Evolutionary conservation across 2,113 vertebrate species (phyloP), one percentile per base, ranked within the genome.

Genomic region (Siphamia tubifer): DNA sequence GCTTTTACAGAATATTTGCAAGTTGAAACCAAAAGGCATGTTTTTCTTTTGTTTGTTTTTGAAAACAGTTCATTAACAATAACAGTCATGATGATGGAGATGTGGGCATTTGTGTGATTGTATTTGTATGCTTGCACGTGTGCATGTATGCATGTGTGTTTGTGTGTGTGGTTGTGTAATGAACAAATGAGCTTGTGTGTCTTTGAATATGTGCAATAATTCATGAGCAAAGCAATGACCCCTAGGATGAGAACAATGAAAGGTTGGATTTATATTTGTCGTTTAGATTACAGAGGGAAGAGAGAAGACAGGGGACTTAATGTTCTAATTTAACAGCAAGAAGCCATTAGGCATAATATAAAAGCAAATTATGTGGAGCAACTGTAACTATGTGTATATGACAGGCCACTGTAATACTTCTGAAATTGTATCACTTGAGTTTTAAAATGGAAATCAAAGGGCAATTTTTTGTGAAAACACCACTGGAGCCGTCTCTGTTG

Each of bases 201-300:
- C 17, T 17, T 45, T 55, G 49, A 68, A 16, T 55, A 72, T 80
- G 81, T 86, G 86, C 84, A 86, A 86, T 88, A 88, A 86, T 63
- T 68, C 23, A 20, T 30, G 67, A 68, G 56, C 62, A 82, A 85
- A 87, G 83, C 83, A 87, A 84, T 89, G 84, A 83, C 74, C 75
- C 64, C 40, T 19, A 60, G 63, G 74, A 81, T 87, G 84, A 80
- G 77, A 84, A 84, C 60, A 73, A 82, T 84, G 44, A 74, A 58
- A 86, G 82, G 82, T 82, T 88, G 76, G 73, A 83, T 77, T 80
- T 83, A 61, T 77, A 34, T 57, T 40, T 36, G 27, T 21, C 42
- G 58, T 75, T 30, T 52, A 25, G 9, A 56, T 65, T 40, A 36
- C 1, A 43, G 60, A 19, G 13, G 20, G 12, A 30, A 58, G 34